Evolutionary conservation across 2,113 vertebrate species (phyloP), one percentile per base, ranked within the genome.

Genomic region (Empidonax alnorum): DNA sequence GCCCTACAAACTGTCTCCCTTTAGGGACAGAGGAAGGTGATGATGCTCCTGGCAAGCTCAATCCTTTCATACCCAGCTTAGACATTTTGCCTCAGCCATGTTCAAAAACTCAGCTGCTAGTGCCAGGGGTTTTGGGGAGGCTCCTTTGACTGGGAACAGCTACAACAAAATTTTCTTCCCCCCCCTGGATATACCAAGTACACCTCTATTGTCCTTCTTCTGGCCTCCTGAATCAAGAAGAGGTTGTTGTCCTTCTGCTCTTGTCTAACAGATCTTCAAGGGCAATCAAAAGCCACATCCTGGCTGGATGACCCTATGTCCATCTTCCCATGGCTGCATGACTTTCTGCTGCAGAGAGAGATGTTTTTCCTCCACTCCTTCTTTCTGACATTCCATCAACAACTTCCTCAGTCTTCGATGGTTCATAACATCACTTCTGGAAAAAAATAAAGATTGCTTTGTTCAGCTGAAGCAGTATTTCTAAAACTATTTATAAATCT

Each of bases 401-500:
- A 76, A 49, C 9, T 74, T 77, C 7, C 30, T 9, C n/a, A 67
- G 44, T 9, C 47, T 77, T 77, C 33, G 52, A 37, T 62, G 14
- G 14, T 22, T 90, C 41, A 31, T 61, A 79, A 30, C 8, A 74
- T 50, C 11, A 22, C 12, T 74, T 71, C 47, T 69, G 55, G 16
- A 68, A 81, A 89, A 87, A 87, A 82, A 44, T 3, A 61, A 68
- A 75, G 46, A 63, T 71, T 77, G 11, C 4, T 78, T 89, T 81
- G 68, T 81, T 89, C 63, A 84, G 66, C 41, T 62, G 67, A 63
- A 79, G 63, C 1, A 5, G 52, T 85, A 90, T 69, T 94, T 88
- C 50, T 86, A 47, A 80, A 86, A 83, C 85, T 86, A 91, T 91
- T 94, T 94, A 74, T 92, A 88, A 84, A 81, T 42, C 39, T n/a